Conservation (phyloP, 2,888 invertebrate species). For the Gortyna flavago region DNA sequence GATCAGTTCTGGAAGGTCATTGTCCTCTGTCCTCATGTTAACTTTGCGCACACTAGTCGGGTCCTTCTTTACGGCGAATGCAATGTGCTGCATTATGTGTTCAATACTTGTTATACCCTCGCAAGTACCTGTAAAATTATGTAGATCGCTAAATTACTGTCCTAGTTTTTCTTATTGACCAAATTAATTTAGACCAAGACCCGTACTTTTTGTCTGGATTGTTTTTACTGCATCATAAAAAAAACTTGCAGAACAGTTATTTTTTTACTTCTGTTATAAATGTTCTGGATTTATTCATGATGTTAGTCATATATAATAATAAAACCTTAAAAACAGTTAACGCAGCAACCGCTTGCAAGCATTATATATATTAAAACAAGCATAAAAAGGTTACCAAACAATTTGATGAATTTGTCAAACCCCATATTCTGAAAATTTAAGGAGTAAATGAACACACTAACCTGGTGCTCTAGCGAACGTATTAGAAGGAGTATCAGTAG, state of each 20-base stretch:
- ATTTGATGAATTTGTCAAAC: background rate
- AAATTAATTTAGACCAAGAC: background rate
- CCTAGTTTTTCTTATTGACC: background rate
- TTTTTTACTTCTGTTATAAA: background rate
- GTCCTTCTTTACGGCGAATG: conserved; percentile 89
- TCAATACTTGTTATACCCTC: conserved; percentile 91
- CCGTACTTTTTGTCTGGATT: background rate
- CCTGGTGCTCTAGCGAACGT: conserved; percentile 93
- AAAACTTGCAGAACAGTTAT: background rate
- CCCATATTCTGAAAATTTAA: background rate
- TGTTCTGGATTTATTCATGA: background rate
- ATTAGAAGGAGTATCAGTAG: conserved; percentile 92
- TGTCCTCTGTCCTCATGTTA: conserved; percentile 88
- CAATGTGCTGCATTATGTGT: conserved; percentile 92
- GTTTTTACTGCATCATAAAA: background rate
- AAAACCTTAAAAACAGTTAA: background rate
- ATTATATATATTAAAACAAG: background rate
- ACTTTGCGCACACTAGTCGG: conserved; percentile 89
- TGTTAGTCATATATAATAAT: background rate
- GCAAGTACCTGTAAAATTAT: conserved; percentile 82
- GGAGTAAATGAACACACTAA: conserved; percentile 65
- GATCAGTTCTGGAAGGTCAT: conserved; percentile 88
- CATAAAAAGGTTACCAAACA: background rate
- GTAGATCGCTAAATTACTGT: background rate
- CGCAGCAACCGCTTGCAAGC: no score